Percentiles rank a stretch among this genome's conserved stretches.
Evolutionary conservation across 1,140 invertebrate species (phyloP).

Genomic region (Papilio helenus): DNA sequence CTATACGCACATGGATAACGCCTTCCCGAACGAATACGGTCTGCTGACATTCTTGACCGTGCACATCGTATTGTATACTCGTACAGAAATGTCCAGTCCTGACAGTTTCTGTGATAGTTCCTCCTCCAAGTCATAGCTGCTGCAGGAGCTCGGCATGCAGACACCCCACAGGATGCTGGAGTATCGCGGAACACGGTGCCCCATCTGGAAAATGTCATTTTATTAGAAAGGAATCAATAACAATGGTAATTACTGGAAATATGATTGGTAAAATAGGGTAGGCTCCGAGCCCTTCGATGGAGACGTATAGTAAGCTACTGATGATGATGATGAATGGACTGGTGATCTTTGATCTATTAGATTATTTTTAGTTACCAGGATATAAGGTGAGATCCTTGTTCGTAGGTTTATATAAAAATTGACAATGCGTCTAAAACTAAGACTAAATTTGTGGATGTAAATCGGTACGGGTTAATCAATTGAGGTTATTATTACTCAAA

Average conservation of each 20-base stretch:
- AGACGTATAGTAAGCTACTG: too few species aligned
- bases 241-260: background rate
- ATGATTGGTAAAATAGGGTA: too few species aligned
- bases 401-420: too few species aligned
- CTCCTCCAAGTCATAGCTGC: conserved; percentile 82
- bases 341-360: too few species aligned
- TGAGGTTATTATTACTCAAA: background rate
- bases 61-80: conserved; percentile 76
- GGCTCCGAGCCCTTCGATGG: too few species aligned
- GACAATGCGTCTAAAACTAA: too few species aligned
- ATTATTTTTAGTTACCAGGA: too few species aligned
- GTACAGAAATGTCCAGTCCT: conserved; percentile 59
- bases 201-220: conserved; percentile 80
- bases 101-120: conserved; percentile 70
- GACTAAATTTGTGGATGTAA: background rate
- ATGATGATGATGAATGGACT: too few species aligned
- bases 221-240: background rate
- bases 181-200: conserved; percentile 85
- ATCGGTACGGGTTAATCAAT: background rate
- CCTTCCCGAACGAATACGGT: conserved; percentile 75
- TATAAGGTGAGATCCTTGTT: too few species aligned
- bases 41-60: conserved; percentile 63
- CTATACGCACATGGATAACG: conserved; percentile 72
- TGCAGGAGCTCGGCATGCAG: conserved; percentile 85
- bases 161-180: conserved; percentile 86